Evolutionary conservation across 2,113 vertebrate species (phyloP).

Genomic region (Chrysemys picta): DNA sequence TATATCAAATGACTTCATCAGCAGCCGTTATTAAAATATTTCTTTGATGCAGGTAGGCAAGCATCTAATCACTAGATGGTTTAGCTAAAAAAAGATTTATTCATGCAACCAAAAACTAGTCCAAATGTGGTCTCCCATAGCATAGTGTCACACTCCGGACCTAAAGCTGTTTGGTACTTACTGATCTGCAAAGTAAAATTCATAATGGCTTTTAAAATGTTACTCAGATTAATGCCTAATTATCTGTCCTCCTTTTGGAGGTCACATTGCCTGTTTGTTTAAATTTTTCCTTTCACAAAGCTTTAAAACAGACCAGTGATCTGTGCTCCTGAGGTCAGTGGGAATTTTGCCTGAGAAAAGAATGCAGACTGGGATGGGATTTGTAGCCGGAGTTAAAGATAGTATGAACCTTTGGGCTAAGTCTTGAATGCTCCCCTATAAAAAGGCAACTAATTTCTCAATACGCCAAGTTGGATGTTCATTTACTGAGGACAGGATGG

Average conservation of each 20-base stretch:
- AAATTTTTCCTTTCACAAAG: neutral
- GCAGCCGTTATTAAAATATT: neutral
- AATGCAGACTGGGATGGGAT: neutral
- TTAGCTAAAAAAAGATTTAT: neutral
- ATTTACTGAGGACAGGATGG: neutral
- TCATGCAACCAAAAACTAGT: neutral
- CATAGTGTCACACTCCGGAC: neutral
- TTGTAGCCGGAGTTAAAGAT: neutral
- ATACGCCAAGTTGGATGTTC: neutral
- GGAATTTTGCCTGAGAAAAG: neutral
- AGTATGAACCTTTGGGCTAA: neutral
- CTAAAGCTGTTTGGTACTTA: conserved; percentile 21
- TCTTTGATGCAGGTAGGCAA: neutral
- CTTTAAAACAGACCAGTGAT: neutral
- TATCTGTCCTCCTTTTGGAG: conserved; percentile 14
- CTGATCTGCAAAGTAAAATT: conserved; percentile 45
- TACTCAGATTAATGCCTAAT: conserved; percentile 30
- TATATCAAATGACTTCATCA: neutral
- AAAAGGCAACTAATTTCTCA: neutral
- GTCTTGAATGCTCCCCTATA: neutral
- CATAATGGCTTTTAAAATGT: conserved; percentile 27
- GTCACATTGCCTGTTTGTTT: fast-evolving
- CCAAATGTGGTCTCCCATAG: neutral
- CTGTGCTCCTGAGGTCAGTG: neutral
- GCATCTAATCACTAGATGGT: neutral